Evolutionary conservation across 2,888 invertebrate species (phyloP).

Genomic region (Sussaba pulchella): DNA sequence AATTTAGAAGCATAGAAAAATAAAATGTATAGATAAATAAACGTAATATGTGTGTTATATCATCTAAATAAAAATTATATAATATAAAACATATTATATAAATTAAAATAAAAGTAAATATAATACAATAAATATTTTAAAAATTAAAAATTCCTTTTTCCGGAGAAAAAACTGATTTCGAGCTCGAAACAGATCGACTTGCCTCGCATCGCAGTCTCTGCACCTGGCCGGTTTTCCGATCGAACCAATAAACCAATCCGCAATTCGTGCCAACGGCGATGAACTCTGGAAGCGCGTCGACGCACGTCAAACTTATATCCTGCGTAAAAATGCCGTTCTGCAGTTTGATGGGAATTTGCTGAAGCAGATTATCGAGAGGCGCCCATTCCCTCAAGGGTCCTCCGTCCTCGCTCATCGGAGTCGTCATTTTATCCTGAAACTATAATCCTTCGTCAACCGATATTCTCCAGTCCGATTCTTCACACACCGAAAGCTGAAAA

Average conservation of each 20-base stretch:
- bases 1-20: too few relatives aligned
- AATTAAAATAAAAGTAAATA: too few relatives aligned
- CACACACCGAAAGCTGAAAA: neutral
- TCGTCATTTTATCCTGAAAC: constrained; percentile 74
- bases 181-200: constrained; percentile 78
- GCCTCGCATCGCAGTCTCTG: constrained; percentile 94
- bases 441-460: neutral
- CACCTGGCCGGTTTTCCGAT: constrained; percentile 91
- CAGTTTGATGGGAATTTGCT: constrained; percentile 90
- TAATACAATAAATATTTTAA: too few relatives aligned
- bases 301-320: constrained; percentile 91
- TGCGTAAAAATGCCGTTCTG: constrained; percentile 91
- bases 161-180: too few relatives aligned
- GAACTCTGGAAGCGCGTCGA: constrained; percentile 93
- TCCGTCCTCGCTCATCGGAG: constrained; percentile 81
- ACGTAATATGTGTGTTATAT: too few relatives aligned
- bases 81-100: too few relatives aligned
- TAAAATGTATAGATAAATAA: too few relatives aligned
- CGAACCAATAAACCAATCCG: constrained; percentile 95
- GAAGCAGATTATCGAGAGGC: constrained; percentile 90
- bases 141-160: too few relatives aligned
- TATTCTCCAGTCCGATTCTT: neutral
- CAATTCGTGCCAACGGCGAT: constrained; percentile 94
- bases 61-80: too few relatives aligned
- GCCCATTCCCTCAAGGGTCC: constrained; percentile 90